These are phyloP conservation scores for Clunio marinus DNA, from an alignment of 2,888 invertebrate species.

Conservation along the genomic window DNA sequence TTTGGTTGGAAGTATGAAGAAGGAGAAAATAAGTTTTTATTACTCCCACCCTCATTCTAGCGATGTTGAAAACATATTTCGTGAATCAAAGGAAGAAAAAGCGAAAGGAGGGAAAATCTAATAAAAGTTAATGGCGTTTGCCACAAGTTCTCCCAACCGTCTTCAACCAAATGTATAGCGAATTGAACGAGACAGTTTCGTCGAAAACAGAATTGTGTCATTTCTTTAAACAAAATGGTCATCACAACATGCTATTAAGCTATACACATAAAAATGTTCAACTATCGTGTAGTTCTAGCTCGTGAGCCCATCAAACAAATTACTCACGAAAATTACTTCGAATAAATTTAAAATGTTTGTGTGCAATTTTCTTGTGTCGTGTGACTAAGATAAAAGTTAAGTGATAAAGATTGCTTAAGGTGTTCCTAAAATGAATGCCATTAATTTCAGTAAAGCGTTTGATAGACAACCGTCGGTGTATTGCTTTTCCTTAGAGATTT, in stretches of 20 bases:
- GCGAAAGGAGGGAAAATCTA: neutral
- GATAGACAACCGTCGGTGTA: too few species aligned
- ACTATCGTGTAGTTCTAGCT: neutral
- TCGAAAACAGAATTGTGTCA: neutral
- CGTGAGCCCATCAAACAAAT: slow-evolving; percentile 18
- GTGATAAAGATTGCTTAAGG: slow-evolving; percentile 7
- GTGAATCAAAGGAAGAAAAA: slow-evolving; percentile 12
- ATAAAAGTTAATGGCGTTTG: slow-evolving; percentile 18
- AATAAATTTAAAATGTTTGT: slow-evolving; percentile 19
- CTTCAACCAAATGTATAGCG: neutral
- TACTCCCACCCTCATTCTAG: neutral
- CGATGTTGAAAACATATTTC: neutral
- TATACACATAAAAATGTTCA: neutral
- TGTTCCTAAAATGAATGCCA: neutral
- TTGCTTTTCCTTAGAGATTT: too few species aligned
- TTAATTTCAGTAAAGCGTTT: neutral
- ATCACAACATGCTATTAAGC: slow-evolving; percentile 9
- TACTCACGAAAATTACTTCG: slow-evolving; percentile 5
- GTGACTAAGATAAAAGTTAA: neutral
- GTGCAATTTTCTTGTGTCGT: slow-evolving; percentile 2
- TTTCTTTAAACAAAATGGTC: slow-evolving; percentile 8
- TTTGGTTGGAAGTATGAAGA: neutral
- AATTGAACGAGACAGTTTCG: neutral
- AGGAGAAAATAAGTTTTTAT: neutral
- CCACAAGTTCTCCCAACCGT: neutral